phyloP scores from a whole-genome alignment of 2,888 invertebrate species.

The Cheilosia soror region DNA sequence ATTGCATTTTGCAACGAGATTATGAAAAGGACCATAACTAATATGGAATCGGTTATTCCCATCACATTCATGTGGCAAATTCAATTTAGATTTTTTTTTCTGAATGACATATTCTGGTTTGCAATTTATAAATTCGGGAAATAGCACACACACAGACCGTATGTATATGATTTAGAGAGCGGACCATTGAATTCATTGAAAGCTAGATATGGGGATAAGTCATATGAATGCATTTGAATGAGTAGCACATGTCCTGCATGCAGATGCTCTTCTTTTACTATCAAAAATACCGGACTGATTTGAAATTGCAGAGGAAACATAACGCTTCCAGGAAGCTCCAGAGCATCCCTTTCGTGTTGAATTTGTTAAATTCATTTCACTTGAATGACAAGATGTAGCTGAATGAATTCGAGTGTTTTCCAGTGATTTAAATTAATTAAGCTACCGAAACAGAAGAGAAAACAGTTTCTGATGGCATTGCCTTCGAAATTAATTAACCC shows the following conservation, averaged over 20 bases:
- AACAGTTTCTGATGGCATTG: background rate
- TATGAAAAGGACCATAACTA: background rate
- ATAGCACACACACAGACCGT: background rate
- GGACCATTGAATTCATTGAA: background rate
- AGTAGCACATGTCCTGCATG: slow-evolving; percentile 29
- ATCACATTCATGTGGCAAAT: slow-evolving; percentile 1
- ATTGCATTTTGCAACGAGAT: slow-evolving; percentile 19
- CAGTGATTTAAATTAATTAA: too few relatives aligned
- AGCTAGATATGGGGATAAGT: background rate
- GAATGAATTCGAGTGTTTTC: too few relatives aligned
- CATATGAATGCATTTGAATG: slow-evolving; percentile 8
- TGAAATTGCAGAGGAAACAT: slow-evolving; percentile 25
- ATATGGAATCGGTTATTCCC: background rate
- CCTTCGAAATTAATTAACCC: background rate
- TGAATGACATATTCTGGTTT: slow-evolving; percentile 5
- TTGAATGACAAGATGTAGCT: too few relatives aligned
- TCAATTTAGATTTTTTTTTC: slow-evolving; percentile 1
- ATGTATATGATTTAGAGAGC: background rate
- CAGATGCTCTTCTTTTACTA: slow-evolving; percentile 3
- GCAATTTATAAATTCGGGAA: slow-evolving; percentile 9
- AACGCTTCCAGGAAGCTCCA: background rate
- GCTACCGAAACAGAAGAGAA: too few relatives aligned
- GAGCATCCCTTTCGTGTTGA: too few relatives aligned
- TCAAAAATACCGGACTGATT: slow-evolving; percentile 54
- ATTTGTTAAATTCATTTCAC: too few relatives aligned